phyloP scores from a whole-genome alignment of 2,797 vertebrate species.

The Cottoperca gobio region DNA sequence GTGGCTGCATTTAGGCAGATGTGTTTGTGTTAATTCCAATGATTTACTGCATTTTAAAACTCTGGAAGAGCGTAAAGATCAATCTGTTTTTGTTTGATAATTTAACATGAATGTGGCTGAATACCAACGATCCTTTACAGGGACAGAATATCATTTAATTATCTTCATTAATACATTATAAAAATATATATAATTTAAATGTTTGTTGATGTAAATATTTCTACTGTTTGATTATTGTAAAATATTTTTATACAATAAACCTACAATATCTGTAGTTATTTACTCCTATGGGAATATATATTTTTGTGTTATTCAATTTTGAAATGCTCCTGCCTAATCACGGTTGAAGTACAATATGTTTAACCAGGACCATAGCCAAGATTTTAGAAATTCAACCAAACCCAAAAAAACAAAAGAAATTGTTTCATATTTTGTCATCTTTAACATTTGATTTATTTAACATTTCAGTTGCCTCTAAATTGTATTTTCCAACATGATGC shows the following conservation, averaged over 20 bases:
- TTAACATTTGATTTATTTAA: neutral
- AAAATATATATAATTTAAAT: slow-evolving; percentile 18
- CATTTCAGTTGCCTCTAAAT: neutral
- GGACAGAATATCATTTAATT: neutral
- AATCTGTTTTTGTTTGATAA: slow-evolving; percentile 2
- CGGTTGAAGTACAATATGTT: neutral
- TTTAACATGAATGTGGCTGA: slow-evolving; percentile 16
- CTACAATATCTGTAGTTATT: slow-evolving; percentile 12
- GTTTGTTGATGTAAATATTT: slow-evolving; percentile 51
- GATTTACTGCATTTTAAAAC: neutral
- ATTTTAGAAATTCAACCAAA: neutral
- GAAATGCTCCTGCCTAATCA: neutral
- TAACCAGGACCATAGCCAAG: neutral
- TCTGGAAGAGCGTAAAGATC: slow-evolving; percentile 20
- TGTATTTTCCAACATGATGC: neutral
- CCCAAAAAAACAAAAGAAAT: neutral
- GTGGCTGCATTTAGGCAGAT: neutral
- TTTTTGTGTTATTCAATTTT: neutral
- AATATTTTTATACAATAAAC: slow-evolving; percentile 57
- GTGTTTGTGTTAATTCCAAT: slow-evolving; percentile 1
- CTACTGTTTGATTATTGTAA: slow-evolving; percentile 25
- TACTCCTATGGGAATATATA: neutral
- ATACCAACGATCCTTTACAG: slow-evolving; percentile 49
- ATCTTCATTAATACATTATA: neutral
- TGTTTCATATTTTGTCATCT: neutral